Evolutionary conservation across 2,113 vertebrate species (phyloP).

Genomic region (Pollimyrus isidori): DNA sequence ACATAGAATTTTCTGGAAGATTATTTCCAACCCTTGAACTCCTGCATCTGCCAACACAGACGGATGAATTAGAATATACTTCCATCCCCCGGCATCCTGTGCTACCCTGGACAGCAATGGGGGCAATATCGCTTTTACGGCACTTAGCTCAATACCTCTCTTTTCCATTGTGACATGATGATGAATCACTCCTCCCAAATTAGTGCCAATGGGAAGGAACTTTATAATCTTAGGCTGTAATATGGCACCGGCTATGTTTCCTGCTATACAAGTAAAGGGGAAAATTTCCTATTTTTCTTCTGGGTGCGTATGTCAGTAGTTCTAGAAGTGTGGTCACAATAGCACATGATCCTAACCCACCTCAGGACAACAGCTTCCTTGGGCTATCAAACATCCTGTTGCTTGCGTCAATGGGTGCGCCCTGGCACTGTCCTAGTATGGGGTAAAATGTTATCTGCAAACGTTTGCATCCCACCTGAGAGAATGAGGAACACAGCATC

Average conservation of each 20-base stretch:
- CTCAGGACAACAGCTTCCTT: slow-evolving; percentile 32
- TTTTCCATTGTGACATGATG: slow-evolving; percentile 23
- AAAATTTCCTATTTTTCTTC: slow-evolving; percentile 20
- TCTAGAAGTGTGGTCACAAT: background rate
- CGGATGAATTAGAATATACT: background rate
- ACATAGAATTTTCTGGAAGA: background rate
- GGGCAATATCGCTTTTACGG: background rate
- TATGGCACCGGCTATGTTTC: slow-evolving; percentile 28
- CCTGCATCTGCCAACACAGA: background rate
- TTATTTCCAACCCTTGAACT: background rate
- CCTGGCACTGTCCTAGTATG: background rate
- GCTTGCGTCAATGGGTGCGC: slow-evolving; percentile 19
- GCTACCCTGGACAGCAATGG: background rate
- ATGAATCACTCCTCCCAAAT: slow-evolving; percentile 33
- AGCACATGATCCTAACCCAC: slow-evolving; percentile 36
- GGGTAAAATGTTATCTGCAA: background rate
- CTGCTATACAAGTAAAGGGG: slow-evolving; percentile 18
- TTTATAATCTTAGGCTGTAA: slow-evolving; percentile 26
- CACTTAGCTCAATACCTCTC: slow-evolving; percentile 20
- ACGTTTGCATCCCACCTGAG: background rate
- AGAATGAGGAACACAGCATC: background rate
- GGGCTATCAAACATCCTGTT: slow-evolving; percentile 32
- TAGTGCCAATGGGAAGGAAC: slow-evolving; percentile 13
- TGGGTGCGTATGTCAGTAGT: slow-evolving; percentile 27
- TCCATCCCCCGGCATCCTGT: background rate